phyloP scores from a whole-genome alignment of 1,140 invertebrate species.

The Scaptodrosophila lebanonensis region DNA sequence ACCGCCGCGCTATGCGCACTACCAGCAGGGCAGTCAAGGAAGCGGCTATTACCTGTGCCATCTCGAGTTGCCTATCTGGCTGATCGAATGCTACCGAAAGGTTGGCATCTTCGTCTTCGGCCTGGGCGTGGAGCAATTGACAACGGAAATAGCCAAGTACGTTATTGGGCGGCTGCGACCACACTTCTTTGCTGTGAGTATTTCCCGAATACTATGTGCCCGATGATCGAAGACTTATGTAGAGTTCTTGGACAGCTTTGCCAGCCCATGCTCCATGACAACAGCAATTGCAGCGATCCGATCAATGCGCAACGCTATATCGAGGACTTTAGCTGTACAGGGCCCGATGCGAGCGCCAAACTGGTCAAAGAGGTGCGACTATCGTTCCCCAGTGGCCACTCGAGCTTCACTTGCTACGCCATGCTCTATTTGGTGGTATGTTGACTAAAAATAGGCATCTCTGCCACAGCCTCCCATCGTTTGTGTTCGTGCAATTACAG shows the following conservation, averaged over 20 bases:
- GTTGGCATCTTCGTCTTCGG: slow-evolving; percentile 91
- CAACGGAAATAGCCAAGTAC: slow-evolving; percentile 94
- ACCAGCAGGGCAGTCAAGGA: slow-evolving; percentile 16
- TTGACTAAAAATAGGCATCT: slow-evolving; percentile 33
- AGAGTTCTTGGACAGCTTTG: slow-evolving; percentile 79
- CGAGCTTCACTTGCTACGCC: slow-evolving; percentile 87
- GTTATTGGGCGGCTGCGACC: slow-evolving; percentile 92
- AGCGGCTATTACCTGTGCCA: slow-evolving; percentile 78
- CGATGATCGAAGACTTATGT: not conserved
- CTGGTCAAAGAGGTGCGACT: slow-evolving; percentile 84
- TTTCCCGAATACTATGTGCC: not conserved
- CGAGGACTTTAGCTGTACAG: slow-evolving; percentile 81
- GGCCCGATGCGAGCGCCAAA: slow-evolving; percentile 78
- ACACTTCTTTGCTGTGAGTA: slow-evolving; percentile 87
- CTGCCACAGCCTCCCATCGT: not conserved
- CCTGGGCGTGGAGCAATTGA: slow-evolving; percentile 86
- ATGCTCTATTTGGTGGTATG: slow-evolving; percentile 89
- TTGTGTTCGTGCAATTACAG: slow-evolving; percentile 78
- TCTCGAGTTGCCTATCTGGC: slow-evolving; percentile 82
- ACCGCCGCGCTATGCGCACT: slow-evolving; percentile 11
- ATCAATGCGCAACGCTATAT: slow-evolving; percentile 82
- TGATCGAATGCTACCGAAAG: slow-evolving; percentile 83
- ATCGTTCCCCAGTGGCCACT: slow-evolving; percentile 90
- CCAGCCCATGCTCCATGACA: slow-evolving; percentile 79
- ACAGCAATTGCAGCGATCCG: slow-evolving; percentile 78